Evolutionary conservation across 1,140 invertebrate genomes (phyloP).

Genomic region (Aphaenogaster ashmeadi): DNA sequence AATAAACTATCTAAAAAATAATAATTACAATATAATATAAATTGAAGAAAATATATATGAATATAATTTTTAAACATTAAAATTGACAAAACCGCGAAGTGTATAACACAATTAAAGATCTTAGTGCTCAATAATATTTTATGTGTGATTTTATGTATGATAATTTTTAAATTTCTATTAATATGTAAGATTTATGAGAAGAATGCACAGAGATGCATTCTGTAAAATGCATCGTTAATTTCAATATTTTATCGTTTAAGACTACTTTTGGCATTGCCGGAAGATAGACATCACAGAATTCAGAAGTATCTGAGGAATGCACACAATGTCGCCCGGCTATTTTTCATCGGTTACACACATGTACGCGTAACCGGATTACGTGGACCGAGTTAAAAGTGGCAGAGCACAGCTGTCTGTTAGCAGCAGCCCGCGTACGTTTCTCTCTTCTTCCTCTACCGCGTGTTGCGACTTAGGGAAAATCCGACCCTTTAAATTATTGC

Average conservation of each 20-base stretch:
- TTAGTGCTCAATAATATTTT: too few relatives aligned
- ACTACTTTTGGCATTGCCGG: too few relatives aligned
- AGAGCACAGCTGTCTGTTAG: slow-evolving; percentile 32
- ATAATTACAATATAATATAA: not conserved
- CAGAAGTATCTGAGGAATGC: slow-evolving; percentile 28
- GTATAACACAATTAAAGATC: too few relatives aligned
- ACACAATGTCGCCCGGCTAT: slow-evolving; percentile 21
- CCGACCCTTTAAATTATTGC: slow-evolving; percentile 53
- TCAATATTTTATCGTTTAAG: not conserved
- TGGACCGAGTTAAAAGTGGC: slow-evolving; percentile 49
- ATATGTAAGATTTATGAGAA: not conserved
- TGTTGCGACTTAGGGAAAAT: slow-evolving; percentile 39
- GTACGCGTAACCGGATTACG: slow-evolving; percentile 47
- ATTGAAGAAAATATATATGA: not conserved
- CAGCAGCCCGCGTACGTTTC: not conserved
- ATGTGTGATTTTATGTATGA: not conserved
- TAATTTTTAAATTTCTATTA: not conserved
- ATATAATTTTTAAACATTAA: not conserved
- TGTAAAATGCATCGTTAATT: not conserved
- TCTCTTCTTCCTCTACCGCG: not conserved
- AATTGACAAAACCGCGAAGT: too few relatives aligned
- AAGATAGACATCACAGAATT: not conserved
- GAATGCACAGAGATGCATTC: not conserved
- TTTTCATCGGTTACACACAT: slow-evolving; percentile 33
- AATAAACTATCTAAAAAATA: not conserved